Evolutionary conservation across 2,888 invertebrate genomes (phyloP).

Genomic region (Orthonevra nobilis): DNA sequence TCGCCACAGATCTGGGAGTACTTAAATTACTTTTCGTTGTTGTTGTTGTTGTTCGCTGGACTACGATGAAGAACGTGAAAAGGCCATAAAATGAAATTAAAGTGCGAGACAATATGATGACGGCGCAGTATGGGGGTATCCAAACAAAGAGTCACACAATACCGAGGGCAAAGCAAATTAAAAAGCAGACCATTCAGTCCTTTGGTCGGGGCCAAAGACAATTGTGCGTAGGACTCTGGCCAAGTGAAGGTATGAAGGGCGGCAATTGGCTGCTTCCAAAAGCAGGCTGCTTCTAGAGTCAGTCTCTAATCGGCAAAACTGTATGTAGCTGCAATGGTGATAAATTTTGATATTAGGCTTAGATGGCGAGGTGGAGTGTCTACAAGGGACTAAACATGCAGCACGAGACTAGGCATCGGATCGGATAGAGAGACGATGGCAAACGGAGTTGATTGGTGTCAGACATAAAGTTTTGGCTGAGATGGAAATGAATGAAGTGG

Average conservation of each 20-base stretch:
- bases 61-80: slow-evolving; percentile 52
- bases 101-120: slow-evolving; percentile 68
- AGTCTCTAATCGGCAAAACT: slow-evolving; percentile 44
- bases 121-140: slow-evolving; percentile 18
- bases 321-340: slow-evolving; percentile 36
- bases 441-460: slow-evolving; percentile 74
- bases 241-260: slow-evolving; percentile 44
- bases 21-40: slow-evolving; percentile 57
- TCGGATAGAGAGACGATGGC: slow-evolving; percentile 27
- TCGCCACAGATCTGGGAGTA: slow-evolving; percentile 61
- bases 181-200: slow-evolving; percentile 46
- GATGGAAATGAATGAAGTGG: slow-evolving; percentile 71
- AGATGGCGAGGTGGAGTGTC: slow-evolving; percentile 39
- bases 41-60: slow-evolving; percentile 16
- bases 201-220: slow-evolving; percentile 41
- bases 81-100: slow-evolving; percentile 70
- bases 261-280: slow-evolving; percentile 60
- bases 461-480: slow-evolving; percentile 73
- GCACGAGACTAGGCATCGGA: slow-evolving; percentile 21
- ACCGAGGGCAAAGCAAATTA: slow-evolving; percentile 33
- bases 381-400: slow-evolving; percentile 40
- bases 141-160: slow-evolving; percentile 30
- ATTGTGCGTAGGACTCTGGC: slow-evolving; percentile 65
- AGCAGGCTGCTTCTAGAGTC: slow-evolving; percentile 20
- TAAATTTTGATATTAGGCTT: slow-evolving; percentile 69